A percentile compares a stretch with the other conserved stretches of the same genome.
Evolutionary conservation across 2,888 invertebrate genomes (phyloP).

Genomic region (Cantharis rustica): DNA sequence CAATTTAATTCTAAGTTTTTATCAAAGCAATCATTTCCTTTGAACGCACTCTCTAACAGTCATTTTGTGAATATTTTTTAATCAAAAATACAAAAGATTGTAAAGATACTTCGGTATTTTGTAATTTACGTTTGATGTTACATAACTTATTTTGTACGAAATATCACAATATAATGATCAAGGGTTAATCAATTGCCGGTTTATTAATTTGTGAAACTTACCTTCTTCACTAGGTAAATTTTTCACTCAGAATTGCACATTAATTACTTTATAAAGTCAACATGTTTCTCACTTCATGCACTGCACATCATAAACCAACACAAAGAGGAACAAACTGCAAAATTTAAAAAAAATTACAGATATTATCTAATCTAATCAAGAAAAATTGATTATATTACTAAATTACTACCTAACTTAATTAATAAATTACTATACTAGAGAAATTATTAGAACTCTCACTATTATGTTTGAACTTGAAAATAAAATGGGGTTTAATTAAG

Average conservation of each 20-base stretch:
- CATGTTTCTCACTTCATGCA: not conserved
- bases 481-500: too few relatives aligned
- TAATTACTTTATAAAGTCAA: not conserved
- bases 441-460: not conserved
- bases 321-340: not conserved
- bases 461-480: not conserved
- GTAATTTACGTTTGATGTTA: not conserved
- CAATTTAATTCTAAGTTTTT: too few relatives aligned
- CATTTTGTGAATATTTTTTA: too few relatives aligned
- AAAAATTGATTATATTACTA: not conserved
- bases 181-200: not conserved
- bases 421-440: not conserved
- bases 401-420: not conserved
- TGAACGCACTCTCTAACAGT: too few relatives aligned
- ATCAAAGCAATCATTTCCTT: too few relatives aligned
- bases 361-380: not conserved
- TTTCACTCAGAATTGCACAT: not conserved
- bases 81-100: too few relatives aligned
- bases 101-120: not conserved
- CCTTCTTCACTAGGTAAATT: not conserved
- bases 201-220: not conserved
- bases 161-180: not conserved
- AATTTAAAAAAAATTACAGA: not conserved
- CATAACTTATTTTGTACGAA: not conserved
- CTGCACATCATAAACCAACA: not conserved